Evolutionary conservation across 2,797 vertebrate genomes (phyloP).

Genomic region (Falco columbarius): DNA sequence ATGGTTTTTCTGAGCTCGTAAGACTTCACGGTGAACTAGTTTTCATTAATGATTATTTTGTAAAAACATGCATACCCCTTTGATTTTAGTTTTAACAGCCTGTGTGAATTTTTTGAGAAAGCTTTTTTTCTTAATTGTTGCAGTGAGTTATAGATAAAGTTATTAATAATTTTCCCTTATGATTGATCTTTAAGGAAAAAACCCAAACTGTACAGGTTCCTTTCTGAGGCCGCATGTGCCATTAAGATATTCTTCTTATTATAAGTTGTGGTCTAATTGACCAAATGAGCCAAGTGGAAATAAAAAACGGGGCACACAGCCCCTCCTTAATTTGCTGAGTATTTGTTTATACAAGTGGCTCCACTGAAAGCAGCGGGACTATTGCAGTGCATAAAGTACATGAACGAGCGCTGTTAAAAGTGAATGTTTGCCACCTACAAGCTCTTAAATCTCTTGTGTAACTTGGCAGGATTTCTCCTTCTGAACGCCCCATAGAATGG

Average conservation of each 20-base stretch:
- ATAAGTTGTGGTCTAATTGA: not conserved
- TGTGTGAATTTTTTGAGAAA: not conserved
- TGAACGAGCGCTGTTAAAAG: not conserved
- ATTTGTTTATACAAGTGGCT: not conserved
- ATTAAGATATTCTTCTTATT: not conserved
- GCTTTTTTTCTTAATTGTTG: not conserved
- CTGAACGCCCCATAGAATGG: not conserved
- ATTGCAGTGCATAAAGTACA: not conserved
- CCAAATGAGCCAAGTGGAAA: not conserved
- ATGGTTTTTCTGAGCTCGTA: not conserved
- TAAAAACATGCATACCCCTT: not conserved
- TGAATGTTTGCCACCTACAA: not conserved
- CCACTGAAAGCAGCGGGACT: not conserved
- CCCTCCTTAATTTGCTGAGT: not conserved
- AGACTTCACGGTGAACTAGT: not conserved
- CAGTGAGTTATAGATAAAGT: not conserved
- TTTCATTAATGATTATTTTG: not conserved
- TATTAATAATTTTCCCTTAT: not conserved
- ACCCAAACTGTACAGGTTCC: not conserved
- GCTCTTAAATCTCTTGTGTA: not conserved
- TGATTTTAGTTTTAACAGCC: not conserved
- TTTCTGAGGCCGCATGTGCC: not conserved
- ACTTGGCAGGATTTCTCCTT: not conserved
- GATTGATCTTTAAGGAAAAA: not conserved
- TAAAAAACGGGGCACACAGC: not conserved